These are phyloP conservation scores for Periophthalmus modestus DNA, from an alignment of 2,113 vertebrate species.

Conservation along the genomic window DNA sequence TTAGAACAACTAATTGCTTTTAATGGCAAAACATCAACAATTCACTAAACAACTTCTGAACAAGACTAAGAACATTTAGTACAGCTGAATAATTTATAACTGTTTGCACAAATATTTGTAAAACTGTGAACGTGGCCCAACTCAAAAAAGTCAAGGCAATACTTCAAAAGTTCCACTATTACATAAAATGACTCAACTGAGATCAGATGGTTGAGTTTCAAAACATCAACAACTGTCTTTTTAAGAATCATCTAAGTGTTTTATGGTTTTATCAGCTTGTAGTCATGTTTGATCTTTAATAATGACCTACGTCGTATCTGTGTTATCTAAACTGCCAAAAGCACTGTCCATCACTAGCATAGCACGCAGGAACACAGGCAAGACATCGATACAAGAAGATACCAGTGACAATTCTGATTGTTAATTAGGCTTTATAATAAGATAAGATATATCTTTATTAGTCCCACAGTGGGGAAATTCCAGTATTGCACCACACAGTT, in stretches of 20 bases:
- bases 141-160: slow-evolving; percentile 13
- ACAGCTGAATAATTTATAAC: slow-evolving; percentile 7
- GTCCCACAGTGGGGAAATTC: no score
- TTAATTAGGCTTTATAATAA: not conserved
- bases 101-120: slow-evolving; percentile 32
- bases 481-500: no score
- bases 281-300: not conserved
- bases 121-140: slow-evolving; percentile 11
- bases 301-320: not conserved
- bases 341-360: not conserved
- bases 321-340: slow-evolving; percentile 6
- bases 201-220: not conserved
- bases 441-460: no score
- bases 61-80: not conserved
- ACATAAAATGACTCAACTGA: slow-evolving; percentile 4
- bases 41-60: slow-evolving; percentile 4
- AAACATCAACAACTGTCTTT: not conserved
- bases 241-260: not conserved
- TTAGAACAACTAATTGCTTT: not conserved
- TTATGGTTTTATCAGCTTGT: not conserved
- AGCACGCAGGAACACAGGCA: not conserved
- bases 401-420: not conserved
- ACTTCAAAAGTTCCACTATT: not conserved
- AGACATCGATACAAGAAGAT: not conserved
- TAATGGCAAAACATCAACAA: slow-evolving; percentile 14